Percentiles rank a stretch among this genome's conserved stretches.
Evolutionary conservation across 2,888 invertebrate species (phyloP).

Genomic region (Brachypterus glaber): DNA sequence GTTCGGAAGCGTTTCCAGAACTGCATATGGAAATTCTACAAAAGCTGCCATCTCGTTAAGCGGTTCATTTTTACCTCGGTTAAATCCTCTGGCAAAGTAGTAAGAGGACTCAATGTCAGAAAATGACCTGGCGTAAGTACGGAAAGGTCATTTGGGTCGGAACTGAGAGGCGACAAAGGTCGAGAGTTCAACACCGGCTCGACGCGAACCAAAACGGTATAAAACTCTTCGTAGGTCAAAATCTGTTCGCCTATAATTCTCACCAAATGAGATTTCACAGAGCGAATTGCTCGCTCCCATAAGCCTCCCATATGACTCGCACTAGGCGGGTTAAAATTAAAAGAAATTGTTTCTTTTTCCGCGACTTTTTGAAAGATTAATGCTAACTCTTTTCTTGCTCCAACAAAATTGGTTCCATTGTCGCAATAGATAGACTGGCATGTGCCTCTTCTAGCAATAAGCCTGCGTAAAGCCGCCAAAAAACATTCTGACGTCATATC

Average conservation of each 20-base stretch:
- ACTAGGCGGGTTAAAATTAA: not conserved
- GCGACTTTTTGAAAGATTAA: not conserved
- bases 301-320: no score
- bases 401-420: not conserved
- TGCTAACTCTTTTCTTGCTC: not conserved
- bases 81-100: slow-evolving; percentile 2
- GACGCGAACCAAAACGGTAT: no score
- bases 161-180: slow-evolving; percentile 1
- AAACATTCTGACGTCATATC: no score
- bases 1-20: not conserved
- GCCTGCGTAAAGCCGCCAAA: no score
- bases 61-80: no score
- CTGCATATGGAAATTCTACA: no score
- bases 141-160: slow-evolving; percentile 5
- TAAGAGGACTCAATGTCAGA: not conserved
- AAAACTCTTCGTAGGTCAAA: slow-evolving; percentile 5
- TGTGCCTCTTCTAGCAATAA: no score
- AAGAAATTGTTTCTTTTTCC: not conserved
- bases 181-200: no score
- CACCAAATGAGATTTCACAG: no score
- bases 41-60: no score
- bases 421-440: not conserved
- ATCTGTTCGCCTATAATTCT: not conserved
- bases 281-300: not conserved
- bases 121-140: slow-evolving; percentile 5